Conservation (phyloP, 1,140 invertebrate species). For the Sarcophaga peregrina region DNA sequence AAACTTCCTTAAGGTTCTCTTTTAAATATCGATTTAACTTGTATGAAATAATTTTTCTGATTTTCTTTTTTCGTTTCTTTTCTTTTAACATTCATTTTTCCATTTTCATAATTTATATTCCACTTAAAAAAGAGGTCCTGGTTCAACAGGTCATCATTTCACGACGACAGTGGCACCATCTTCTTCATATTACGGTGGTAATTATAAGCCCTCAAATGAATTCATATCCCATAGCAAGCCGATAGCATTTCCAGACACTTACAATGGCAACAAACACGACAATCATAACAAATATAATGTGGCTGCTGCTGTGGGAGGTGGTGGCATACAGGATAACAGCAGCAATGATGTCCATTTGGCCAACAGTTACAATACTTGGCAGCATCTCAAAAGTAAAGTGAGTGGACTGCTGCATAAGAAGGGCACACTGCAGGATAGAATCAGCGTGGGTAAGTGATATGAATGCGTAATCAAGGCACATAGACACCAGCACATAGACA, state of each 20-base stretch:
- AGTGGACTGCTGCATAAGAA: constrained; percentile 35
- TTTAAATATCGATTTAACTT: too few relatives aligned
- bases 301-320: not conserved
- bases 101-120: not conserved
- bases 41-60: too few relatives aligned
- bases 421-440: constrained; percentile 51
- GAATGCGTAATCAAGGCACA: constrained; percentile 35
- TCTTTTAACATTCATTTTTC: too few relatives aligned
- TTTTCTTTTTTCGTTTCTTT: too few relatives aligned
- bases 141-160: constrained; percentile 43
- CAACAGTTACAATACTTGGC: constrained; percentile 57
- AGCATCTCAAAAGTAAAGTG: constrained; percentile 24
- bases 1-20: too few relatives aligned
- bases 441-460: constrained; percentile 58
- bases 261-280: constrained; percentile 3
- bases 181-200: constrained; percentile 18
- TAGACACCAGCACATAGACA: not conserved
- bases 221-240: constrained; percentile 41
- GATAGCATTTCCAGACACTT: constrained; percentile 39
- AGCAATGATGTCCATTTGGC: constrained; percentile 51
- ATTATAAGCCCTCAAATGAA: constrained; percentile 34
- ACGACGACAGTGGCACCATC: not conserved
- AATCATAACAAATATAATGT: constrained; percentile 14
- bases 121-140: constrained; percentile 49
- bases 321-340: not conserved